Conservation (phyloP, 2,888 invertebrate genomes). For the Tuta absoluta region DNA sequence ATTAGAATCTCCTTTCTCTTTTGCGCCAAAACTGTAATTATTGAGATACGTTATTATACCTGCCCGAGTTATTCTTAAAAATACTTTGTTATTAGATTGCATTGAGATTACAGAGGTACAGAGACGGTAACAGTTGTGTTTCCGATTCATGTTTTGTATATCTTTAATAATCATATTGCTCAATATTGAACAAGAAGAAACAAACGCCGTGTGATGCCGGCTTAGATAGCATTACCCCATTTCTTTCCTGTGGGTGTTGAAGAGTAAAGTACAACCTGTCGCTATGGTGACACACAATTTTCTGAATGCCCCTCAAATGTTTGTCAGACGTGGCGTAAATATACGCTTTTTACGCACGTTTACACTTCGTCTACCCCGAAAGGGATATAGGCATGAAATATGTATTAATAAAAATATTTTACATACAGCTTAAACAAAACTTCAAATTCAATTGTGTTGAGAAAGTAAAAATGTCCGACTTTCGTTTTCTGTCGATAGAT, state of each 20-base stretch:
- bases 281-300: too few relatives aligned
- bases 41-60: slow-evolving; percentile 18
- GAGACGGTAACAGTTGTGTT: background rate
- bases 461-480: background rate
- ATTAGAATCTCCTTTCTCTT: slow-evolving; percentile 52
- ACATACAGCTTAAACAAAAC: background rate
- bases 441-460: background rate
- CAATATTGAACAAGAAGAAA: background rate
- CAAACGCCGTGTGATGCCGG: too few relatives aligned
- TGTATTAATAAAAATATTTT: background rate
- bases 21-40: slow-evolving; percentile 41
- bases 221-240: too few relatives aligned
- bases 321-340: too few relatives aligned
- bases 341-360: too few relatives aligned
- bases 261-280: too few relatives aligned
- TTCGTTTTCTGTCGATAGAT: background rate
- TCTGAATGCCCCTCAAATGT: too few relatives aligned
- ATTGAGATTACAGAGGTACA: slow-evolving; percentile 21
- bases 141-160: background rate
- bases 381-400: too few relatives aligned
- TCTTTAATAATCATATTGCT: background rate
- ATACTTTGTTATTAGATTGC: slow-evolving; percentile 16
- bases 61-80: slow-evolving; percentile 3
- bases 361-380: too few relatives aligned
- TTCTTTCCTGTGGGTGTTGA: too few relatives aligned